Evolutionary conservation across 2,888 invertebrate species (phyloP).

Genomic region (Calameuta pallipes): DNA sequence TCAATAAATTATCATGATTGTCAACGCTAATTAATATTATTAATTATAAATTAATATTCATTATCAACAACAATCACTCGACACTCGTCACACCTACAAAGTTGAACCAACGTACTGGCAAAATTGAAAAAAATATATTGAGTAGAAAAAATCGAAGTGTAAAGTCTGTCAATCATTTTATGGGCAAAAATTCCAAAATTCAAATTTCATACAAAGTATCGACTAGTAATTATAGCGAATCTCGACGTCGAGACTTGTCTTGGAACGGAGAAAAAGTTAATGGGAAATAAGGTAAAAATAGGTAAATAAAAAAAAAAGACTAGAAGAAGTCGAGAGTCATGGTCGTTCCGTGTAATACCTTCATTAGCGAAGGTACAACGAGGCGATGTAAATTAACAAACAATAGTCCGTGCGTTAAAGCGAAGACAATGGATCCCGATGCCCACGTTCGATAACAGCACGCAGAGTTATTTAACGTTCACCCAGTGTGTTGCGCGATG

Average conservation of each 20-base stretch:
- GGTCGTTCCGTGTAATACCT: not conserved
- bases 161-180: not conserved
- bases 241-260: not conserved
- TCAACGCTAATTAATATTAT: not conserved
- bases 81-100: too few species aligned
- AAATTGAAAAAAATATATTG: too few species aligned
- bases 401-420: conserved; percentile 19
- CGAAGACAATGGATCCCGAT: conserved; percentile 22
- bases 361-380: not conserved
- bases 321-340: not conserved
- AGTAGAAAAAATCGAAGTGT: not conserved
- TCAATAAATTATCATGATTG: not conserved
- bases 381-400: conserved; percentile 18
- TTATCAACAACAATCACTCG: too few species aligned
- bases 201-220: not conserved
- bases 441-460: conserved; percentile 20
- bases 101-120: not conserved
- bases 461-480: conserved; percentile 10
- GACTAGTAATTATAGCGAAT: not conserved
- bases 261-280: not conserved
- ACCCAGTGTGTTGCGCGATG: not conserved
- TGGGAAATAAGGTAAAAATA: not conserved
- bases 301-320: not conserved
- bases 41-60: too few species aligned
- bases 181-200: not conserved